Evolutionary conservation across 2,888 invertebrate species (phyloP), one percentile per base, ranked within the genome.

Genomic region (Drosophila algonquin): DNA sequence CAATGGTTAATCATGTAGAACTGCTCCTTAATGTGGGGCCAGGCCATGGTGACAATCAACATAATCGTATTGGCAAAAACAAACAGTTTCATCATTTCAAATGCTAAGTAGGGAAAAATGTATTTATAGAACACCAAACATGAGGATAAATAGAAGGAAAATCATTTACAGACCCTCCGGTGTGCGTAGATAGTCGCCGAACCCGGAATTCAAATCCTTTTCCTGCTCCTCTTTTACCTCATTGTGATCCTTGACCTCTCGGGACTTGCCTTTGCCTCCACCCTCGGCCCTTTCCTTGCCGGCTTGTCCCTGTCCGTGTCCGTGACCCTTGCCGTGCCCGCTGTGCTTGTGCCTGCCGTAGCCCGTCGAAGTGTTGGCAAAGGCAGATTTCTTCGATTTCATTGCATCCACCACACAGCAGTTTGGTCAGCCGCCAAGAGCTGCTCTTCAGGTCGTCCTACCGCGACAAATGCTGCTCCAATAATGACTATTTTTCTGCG

Each of bases 1-100:
- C 93, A 93, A 73, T 94, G 93, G 59, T 91, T 92, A 61, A 94
- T 80, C 84, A 93, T 93, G 57, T 93, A 92, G 65, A 94, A 93
- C 12, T 93, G 93, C 74, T 94, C 93, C 87, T 94, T 94, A 77
- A 96, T 92, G 77, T 95, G 95, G 0, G 97, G 96, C 94, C 95
- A 96, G 14, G 94, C 94, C 92, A 96, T 93, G 0, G 96, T 95
- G 14, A 95, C 92, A 71, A 96, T 94, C 77, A 96, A 93, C 71
- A 96, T 93, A 51, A 96, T 90, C 30, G 95, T 95, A 92, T 97
- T 97, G 48, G 95, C 95, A 67, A 97, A 93, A 24, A 97, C 96
- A 90, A 97, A 97, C n/a, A 96, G 92, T 91, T 95, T 95, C 95
- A 97, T 95, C 92, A 95, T 96, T 88, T 96, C 96, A 76, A 95